A percentile compares a stretch with the other conserved stretches of the same genome.
These are phyloP conservation scores for Metridium senile DNA, from an alignment of 92 coral and sea anemone species.

Conservation along the genomic window DNA sequence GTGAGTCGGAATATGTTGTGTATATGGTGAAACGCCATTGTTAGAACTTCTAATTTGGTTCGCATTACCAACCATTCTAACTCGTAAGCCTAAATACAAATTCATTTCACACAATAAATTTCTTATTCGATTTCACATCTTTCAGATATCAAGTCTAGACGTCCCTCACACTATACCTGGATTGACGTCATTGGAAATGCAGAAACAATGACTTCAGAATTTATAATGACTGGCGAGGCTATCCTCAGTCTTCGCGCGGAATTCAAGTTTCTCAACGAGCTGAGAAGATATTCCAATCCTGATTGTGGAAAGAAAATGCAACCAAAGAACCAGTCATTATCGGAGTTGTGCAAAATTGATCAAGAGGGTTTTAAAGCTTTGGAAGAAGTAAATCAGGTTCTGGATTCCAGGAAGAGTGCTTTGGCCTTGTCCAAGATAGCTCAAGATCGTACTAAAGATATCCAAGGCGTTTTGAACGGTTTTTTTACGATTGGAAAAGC, in stretches of 20 bases:
- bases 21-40: too few relatives aligned
- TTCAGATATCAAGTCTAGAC: neutral
- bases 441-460: conserved; percentile 24
- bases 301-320: neutral
- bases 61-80: too few relatives aligned
- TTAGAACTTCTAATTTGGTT: too few relatives aligned
- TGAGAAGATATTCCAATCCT: conserved; percentile 31
- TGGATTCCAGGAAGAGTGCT: neutral
- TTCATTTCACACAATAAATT: neutral
- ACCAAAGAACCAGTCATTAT: conserved; percentile 2
- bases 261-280: conserved; percentile 62
- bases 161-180: conserved; percentile 51
- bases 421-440: conserved; percentile 3
- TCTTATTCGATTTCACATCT: neutral
- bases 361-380: conserved; percentile 1
- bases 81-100: neutral
- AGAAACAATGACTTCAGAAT: neutral
- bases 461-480: conserved; percentile 69
- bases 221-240: conserved; percentile 31
- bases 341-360: neutral
- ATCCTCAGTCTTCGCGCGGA: conserved; percentile 43
- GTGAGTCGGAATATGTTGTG: too few relatives aligned
- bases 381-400: neutral
- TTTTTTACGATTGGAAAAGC: conserved; percentile 57
- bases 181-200: conserved; percentile 42